These are phyloP conservation scores for Linnaemya vulpina DNA, from an alignment of 2,888 invertebrate species.

Conservation along the genomic window DNA sequence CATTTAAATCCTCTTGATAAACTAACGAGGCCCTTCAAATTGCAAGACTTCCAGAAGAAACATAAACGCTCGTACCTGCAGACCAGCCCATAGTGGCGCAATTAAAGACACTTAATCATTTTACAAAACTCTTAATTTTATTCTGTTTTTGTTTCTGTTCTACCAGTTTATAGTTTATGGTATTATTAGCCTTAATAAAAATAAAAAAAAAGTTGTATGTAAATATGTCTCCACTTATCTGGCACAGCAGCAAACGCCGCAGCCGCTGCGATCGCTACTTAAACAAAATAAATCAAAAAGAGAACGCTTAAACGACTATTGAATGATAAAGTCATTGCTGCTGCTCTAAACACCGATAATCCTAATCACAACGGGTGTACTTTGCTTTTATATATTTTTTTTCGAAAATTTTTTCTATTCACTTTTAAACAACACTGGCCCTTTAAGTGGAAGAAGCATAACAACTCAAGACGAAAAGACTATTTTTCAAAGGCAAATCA, in stretches of 20 bases:
- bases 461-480: constrained; percentile 1
- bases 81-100: neutral
- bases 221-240: constrained; percentile 69
- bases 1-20: constrained; percentile 36
- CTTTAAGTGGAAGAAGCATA: constrained; percentile 5
- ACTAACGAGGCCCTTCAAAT: constrained; percentile 20
- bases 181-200: constrained; percentile 57
- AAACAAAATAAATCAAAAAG: constrained; percentile 35
- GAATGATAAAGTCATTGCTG: constrained; percentile 72
- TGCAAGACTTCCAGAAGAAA: neutral
- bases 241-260: constrained; percentile 38
- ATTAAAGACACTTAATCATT: constrained; percentile 48
- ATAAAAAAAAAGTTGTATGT: constrained; percentile 63
- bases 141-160: neutral
- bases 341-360: constrained; percentile 70
- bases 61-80: neutral
- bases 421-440: neutral
- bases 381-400: constrained; percentile 13
- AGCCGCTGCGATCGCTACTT: constrained; percentile 40
- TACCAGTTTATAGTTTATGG: constrained; percentile 38
- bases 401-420: constrained; percentile 2
- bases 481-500: constrained; percentile 33
- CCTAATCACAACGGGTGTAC: constrained; percentile 72
- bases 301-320: constrained; percentile 13
- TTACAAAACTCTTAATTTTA: constrained; percentile 23